Percentiles rank a stretch among this genome's conserved stretches.
Evolutionary conservation across 30 jellyfish, hydroid and myxozoan genomes (phyloP).

Genomic region (Hydractinia symbiolongicarpus): DNA sequence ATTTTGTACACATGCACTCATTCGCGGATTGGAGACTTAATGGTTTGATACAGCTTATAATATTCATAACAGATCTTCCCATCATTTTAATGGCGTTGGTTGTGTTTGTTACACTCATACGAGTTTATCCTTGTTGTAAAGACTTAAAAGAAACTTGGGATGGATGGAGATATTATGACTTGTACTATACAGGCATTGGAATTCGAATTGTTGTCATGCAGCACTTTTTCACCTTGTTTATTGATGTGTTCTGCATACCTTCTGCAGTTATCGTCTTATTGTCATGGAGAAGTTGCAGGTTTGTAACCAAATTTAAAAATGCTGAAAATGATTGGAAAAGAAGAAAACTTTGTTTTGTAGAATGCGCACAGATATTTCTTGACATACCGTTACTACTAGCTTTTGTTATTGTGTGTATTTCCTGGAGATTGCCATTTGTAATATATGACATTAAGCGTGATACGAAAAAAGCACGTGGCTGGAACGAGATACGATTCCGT

Average conservation of each 20-base stretch:
- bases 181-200: constrained; percentile 54
- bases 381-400: constrained; percentile 72
- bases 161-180: constrained; percentile 24
- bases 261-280: constrained; percentile 56
- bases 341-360: constrained; percentile 58
- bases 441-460: constrained; percentile 20
- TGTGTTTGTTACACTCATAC: constrained; percentile 43
- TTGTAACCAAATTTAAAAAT: constrained; percentile 31
- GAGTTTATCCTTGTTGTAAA: constrained; percentile 48
- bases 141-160: constrained; percentile 44
- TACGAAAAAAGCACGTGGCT: neutral
- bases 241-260: constrained; percentile 69
- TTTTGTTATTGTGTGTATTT: constrained; percentile 22
- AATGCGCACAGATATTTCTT: constrained; percentile 42
- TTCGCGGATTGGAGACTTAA: constrained; percentile 59
- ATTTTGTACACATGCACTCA: constrained; percentile 37
- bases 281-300: constrained; percentile 80
- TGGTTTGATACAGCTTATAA: constrained; percentile 63
- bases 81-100: constrained; percentile 48
- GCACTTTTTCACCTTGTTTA: constrained; percentile 49
- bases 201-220: constrained; percentile 47
- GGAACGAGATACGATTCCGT: constrained; percentile 39
- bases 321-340: constrained; percentile 61
- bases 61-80: constrained; percentile 58
- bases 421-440: constrained; percentile 82